Evolutionary conservation across 2,888 invertebrate genomes (phyloP), one percentile per base, ranked within the genome.

Genomic region (Adineta ricciae): DNA sequence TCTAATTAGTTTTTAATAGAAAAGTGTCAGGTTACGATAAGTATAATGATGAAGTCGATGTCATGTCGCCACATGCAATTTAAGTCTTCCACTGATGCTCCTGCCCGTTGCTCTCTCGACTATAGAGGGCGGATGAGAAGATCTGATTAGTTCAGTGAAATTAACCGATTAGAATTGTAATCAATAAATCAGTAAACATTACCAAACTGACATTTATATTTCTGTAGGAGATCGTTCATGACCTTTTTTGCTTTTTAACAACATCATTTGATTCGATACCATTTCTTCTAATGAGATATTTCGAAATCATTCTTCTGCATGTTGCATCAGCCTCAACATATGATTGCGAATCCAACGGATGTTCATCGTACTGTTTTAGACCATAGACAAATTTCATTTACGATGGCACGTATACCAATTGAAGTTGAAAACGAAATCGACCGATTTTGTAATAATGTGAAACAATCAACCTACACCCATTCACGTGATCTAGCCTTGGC

Each of bases 401-500:
- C 1, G 41, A 78, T 78, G 78, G 41, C 78, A 24, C 78, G 78
- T 78, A 41, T 78, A n/a, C n/a, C 78, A 4, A 11, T 14, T n/a
- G 78, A 78, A 14, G 78, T 78, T 78, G 78, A 78, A 78, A 9
- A 1, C 0, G 78, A 78, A 78, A 78, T 78, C 8, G 38, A 38
- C n/a, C 38, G 41, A 78, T 78, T 78, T 78, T 78, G 78, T 78
- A 78, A 78, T 78, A 32, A 41, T 78, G 16, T 78, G 11, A 78
- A 41, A 78, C 78, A 41, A 41, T 9, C 16, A 16, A 38, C 38
- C n/a, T 41, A 78, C 41, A n/a, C 41, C 24, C 38, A 41, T 24
- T 85, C 85, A 3, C 38, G 16, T 78, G 50, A 85, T 24, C n/a
- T 85, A 32, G 85, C 83, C 0, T 50, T 85, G n/a, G 85, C 83